Conservation (phyloP, 2,797 vertebrate genomes). For the Acrossocheilus wenchowensis region DNA sequence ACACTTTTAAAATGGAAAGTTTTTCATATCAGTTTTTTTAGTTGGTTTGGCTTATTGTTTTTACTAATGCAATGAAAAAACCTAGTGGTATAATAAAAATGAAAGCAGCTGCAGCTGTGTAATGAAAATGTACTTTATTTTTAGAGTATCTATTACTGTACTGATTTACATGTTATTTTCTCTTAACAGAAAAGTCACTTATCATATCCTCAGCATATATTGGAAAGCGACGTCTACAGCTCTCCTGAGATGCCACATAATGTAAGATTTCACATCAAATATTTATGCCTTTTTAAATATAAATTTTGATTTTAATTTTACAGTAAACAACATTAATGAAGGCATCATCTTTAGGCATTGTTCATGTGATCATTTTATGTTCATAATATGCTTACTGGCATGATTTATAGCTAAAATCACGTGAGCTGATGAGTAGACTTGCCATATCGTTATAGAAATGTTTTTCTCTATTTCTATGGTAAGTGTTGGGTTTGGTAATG, state of each 20-base stretch:
- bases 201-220: slow-evolving; percentile 74
- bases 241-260: slow-evolving; percentile 75
- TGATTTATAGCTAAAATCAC: background rate
- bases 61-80: background rate
- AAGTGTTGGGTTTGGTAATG: background rate
- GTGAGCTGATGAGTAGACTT: background rate
- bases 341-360: background rate
- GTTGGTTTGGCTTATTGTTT: background rate
- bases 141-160: background rate
- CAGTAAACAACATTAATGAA: background rate
- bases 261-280: slow-evolving; percentile 65
- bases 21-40: too few species aligned
- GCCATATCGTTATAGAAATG: background rate
- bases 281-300: background rate
- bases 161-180: background rate
- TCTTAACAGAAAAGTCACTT: slow-evolving; percentile 55
- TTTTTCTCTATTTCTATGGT: too few species aligned
- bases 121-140: background rate
- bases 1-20: too few species aligned
- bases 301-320: background rate
- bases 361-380: background rate
- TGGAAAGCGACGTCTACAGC: slow-evolving; percentile 77
- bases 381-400: background rate
- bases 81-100: background rate
- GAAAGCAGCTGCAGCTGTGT: too few species aligned